Evolutionary conservation across 1,140 invertebrate genomes (phyloP).

Genomic region (Leptonema lineaticorne): DNA sequence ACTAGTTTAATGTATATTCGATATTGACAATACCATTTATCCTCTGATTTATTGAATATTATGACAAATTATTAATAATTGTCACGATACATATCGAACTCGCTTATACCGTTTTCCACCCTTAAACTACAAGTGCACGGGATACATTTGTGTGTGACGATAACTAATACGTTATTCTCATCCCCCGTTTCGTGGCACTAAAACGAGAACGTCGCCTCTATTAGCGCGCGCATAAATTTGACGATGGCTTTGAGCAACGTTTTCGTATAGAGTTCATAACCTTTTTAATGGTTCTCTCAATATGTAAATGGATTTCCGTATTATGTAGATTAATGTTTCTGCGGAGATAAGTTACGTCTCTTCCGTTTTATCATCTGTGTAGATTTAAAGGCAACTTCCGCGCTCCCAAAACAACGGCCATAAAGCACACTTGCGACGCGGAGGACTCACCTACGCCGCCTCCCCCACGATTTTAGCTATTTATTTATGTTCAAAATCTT

Average conservation of each 20-base stretch:
- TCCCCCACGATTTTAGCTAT: slow-evolving; percentile 5
- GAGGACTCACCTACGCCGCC: slow-evolving; percentile 10
- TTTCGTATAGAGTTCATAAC: slow-evolving; percentile 11
- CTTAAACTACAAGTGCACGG: too few species aligned
- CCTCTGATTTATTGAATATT: too few species aligned
- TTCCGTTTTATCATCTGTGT: slow-evolving; percentile 33
- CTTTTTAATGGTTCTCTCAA: slow-evolving; percentile 31
- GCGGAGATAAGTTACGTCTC: slow-evolving; percentile 31
- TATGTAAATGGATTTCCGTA: slow-evolving; percentile 33
- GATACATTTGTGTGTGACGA: too few species aligned
- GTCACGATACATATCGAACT: too few species aligned
- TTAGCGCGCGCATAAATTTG: not conserved
- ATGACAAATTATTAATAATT: too few species aligned
- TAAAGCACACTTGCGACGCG: slow-evolving; percentile 31
- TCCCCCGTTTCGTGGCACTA: too few species aligned
- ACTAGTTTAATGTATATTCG: too few species aligned
- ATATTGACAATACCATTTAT: too few species aligned
- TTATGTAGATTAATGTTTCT: slow-evolving; percentile 34
- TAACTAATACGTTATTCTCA: too few species aligned
- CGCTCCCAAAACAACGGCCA: slow-evolving; percentile 28
- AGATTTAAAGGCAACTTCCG: slow-evolving; percentile 33
- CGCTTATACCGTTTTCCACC: too few species aligned
- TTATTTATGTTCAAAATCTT: slow-evolving; percentile 24
- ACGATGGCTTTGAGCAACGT: not conserved
- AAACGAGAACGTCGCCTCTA: too few species aligned